Percentiles rank a stretch among this genome's conserved stretches.
Conservation (phyloP, 2,888 invertebrate species). For the Ceriagrion tenellum region DNA sequence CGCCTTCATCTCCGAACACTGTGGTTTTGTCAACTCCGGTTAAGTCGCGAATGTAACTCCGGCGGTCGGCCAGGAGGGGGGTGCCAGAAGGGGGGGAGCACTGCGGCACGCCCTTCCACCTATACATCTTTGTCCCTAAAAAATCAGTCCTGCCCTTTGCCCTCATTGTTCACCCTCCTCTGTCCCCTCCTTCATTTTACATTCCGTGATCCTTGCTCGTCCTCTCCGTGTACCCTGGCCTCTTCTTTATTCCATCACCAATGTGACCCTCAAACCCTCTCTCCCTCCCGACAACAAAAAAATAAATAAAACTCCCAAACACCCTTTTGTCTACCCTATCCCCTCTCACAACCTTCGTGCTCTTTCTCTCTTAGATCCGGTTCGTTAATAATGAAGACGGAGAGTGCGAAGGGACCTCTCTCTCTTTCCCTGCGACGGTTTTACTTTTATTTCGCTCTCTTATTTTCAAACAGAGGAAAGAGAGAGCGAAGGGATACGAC, state of each 20-base stretch:
- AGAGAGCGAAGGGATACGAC: neutral
- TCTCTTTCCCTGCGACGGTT: neutral
- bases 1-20: neutral
- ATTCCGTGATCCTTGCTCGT: neutral
- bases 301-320: neutral
- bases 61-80: neutral
- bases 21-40: slow-evolving; percentile 3
- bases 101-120: neutral
- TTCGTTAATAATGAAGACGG: neutral
- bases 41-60: neutral
- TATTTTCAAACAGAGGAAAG: neutral
- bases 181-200: neutral
- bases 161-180: neutral
- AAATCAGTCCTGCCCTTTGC: neutral
- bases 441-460: neutral
- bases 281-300: neutral
- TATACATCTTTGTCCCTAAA: neutral
- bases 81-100: no score
- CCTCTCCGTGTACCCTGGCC: neutral
- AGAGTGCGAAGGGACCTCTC: neutral
- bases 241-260: slow-evolving; percentile 30
- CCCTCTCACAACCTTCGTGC: neutral
- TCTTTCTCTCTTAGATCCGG: neutral
- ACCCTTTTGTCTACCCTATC: neutral
- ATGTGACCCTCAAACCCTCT: neutral